Percentiles rank a stretch among this genome's conserved stretches.
Evolutionary conservation across 2,113 vertebrate genomes (phyloP).

Genomic region (Corythornis vintsioides): DNA sequence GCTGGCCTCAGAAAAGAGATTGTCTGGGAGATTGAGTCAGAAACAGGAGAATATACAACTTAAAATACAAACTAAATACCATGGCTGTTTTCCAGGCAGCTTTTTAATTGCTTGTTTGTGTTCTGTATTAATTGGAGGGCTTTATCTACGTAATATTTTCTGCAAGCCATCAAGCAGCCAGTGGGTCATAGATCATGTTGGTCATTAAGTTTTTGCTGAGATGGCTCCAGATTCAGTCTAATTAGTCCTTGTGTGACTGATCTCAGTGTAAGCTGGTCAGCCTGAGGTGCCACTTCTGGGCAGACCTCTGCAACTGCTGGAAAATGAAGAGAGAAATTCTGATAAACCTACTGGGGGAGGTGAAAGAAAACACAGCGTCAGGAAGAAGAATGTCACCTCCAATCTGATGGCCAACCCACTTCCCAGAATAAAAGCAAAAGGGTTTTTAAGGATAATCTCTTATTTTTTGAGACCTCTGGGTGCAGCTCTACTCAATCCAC

Average conservation of each 20-base stretch:
- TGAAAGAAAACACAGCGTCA: background rate
- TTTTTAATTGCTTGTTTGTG: background rate
- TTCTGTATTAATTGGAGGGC: background rate
- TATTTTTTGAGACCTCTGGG: background rate
- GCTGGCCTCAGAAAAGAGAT: background rate
- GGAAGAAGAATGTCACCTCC: background rate
- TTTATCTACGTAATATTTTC: background rate
- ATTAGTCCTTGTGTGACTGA: background rate
- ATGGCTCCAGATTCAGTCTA: background rate
- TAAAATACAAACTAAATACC: background rate
- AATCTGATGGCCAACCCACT: background rate
- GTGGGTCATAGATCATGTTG: background rate
- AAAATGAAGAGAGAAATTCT: background rate
- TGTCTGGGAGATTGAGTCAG: background rate
- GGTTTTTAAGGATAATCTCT: background rate
- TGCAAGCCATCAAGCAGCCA: background rate
- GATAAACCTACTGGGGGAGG: background rate
- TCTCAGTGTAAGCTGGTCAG: background rate
- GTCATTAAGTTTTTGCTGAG: background rate
- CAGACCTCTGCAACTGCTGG: slow-evolving; percentile 6
- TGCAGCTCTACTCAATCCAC: background rate
- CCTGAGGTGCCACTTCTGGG: background rate
- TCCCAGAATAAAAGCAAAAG: background rate
- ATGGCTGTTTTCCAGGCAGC: background rate
- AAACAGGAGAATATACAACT: background rate